phyloP scores from a whole-genome alignment of 2,797 vertebrate species.

The Rousettus madagascariensis region DNA sequence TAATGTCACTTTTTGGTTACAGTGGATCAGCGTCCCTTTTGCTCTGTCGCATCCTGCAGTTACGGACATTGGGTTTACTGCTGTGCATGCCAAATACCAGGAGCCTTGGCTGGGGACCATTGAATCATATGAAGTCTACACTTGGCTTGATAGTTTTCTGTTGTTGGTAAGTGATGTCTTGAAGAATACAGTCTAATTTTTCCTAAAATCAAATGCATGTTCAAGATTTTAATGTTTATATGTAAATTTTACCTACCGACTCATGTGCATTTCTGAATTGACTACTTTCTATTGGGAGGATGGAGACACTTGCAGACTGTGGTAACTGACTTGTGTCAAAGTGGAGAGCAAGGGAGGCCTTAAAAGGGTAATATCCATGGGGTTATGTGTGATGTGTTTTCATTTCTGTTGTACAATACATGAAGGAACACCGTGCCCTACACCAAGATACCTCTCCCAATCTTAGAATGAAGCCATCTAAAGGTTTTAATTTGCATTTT shows the following conservation, averaged over 20 bases:
- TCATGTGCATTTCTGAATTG: neutral
- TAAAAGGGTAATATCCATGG: neutral
- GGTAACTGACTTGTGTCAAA: slow-evolving; percentile 23
- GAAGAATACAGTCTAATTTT: neutral
- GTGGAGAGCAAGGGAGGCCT: neutral
- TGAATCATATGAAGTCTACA: slow-evolving; percentile 87
- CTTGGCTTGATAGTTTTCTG: slow-evolving; percentile 96
- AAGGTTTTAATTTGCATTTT: neutral
- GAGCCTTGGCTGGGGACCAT: slow-evolving; percentile 94
- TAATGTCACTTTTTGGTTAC: slow-evolving; percentile 74
- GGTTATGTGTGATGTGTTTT: neutral
- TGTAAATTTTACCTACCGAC: neutral
- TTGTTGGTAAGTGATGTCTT: slow-evolving; percentile 90
- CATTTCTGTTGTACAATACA: neutral
- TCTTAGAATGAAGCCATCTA: neutral
- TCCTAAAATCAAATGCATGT: neutral
- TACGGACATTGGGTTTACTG: slow-evolving; percentile 93
- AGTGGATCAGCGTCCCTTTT: slow-evolving; percentile 98
- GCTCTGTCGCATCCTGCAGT: slow-evolving; percentile 94
- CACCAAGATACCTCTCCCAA: neutral
- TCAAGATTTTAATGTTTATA: neutral
- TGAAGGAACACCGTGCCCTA: neutral
- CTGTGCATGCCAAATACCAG: slow-evolving; percentile 91
- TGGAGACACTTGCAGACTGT: neutral
- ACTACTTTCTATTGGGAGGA: neutral